A percentile compares a stretch with the other conserved stretches of the same genome.
phyloP scores from a whole-genome alignment of 2,113 vertebrate species.

The Cyrtonyx montezumae region DNA sequence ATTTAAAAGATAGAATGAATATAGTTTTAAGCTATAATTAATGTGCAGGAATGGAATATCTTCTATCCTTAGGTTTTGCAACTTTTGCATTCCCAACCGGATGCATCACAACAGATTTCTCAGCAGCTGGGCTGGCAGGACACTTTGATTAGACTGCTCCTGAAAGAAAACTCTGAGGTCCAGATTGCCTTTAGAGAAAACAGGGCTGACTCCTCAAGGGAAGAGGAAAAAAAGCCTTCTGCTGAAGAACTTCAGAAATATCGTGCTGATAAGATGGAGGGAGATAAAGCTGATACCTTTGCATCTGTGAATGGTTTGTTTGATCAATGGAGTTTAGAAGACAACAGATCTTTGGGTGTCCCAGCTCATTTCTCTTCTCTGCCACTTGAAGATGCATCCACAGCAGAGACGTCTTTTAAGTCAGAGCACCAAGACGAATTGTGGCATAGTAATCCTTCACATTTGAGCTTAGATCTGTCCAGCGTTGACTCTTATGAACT shows the following conservation, averaged over 20 bases:
- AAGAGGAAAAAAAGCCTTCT: conserved; percentile 63
- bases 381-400: conserved; percentile 79
- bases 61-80: conserved; percentile 84
- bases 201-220: conserved; percentile 73
- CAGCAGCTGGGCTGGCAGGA: conserved; percentile 96
- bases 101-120: conserved; percentile 90
- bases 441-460: conserved; percentile 84
- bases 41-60: background rate
- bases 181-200: conserved; percentile 45
- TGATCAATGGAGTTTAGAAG: conserved; percentile 80
- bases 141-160: conserved; percentile 87
- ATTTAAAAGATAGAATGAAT: background rate
- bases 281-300: conserved; percentile 70
- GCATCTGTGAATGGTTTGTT: conserved; percentile 67
- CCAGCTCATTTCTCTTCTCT: conserved; percentile 50
- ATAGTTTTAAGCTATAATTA: background rate
- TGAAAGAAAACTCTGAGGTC: conserved; percentile 80
- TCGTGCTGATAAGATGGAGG: conserved; percentile 73
- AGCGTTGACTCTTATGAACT: conserved; percentile 84
- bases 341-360: conserved; percentile 83
- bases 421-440: conserved; percentile 76
- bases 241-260: conserved; percentile 71
- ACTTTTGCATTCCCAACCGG: conserved; percentile 88
- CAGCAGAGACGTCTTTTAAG: conserved; percentile 79
- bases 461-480: conserved; percentile 88